Conservation (phyloP, 1,140 invertebrate species). For the Vanessa atalanta region DNA sequence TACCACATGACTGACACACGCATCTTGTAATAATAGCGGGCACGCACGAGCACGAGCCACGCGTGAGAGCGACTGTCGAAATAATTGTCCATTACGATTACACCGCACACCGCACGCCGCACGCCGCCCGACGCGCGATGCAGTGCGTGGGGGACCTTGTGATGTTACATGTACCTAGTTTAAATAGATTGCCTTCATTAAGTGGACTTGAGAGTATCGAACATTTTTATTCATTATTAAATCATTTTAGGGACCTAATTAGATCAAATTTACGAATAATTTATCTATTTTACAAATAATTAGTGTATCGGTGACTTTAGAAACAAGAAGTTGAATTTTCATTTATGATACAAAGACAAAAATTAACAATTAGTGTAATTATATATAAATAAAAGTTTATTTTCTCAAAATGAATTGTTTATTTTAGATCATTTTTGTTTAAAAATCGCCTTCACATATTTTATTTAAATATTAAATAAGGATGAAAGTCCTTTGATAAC, state of each 20-base stretch:
- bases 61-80: conserved; percentile 76
- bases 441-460: not conserved
- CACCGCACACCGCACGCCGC: conserved; percentile 31
- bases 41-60: conserved; percentile 73
- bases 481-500: not conserved
- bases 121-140: conserved; percentile 15
- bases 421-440: not conserved
- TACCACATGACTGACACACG: conserved; percentile 48
- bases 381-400: too few relatives aligned
- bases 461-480: not conserved
- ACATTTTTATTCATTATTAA: not conserved
- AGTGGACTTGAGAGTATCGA: conserved; percentile 22
- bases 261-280: not conserved
- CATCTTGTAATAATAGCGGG: conserved; percentile 65
- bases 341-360: too few relatives aligned
- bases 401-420: too few relatives aligned
- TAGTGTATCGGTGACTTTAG: not conserved
- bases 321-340: too few relatives aligned
- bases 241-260: not conserved
- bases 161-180: conserved; percentile 23
- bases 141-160: conserved; percentile 28
- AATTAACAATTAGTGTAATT: too few relatives aligned
- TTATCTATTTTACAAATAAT: not conserved
- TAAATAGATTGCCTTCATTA: conserved; percentile 30
- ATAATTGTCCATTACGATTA: conserved; percentile 76